Evolutionary conservation across 2,888 invertebrate species (phyloP).

Genomic region (Macrosiphum euphorbiae): DNA sequence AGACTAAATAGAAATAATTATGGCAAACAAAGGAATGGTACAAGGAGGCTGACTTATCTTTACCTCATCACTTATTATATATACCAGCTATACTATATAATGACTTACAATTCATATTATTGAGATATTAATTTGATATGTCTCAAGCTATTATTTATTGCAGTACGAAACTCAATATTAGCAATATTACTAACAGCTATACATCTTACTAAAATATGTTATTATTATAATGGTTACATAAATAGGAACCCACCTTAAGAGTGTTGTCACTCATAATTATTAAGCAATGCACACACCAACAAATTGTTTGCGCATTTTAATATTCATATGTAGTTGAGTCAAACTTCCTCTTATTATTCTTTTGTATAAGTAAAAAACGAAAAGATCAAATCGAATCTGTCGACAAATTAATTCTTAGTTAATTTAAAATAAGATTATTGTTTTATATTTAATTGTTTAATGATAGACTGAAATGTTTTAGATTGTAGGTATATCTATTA

Average conservation of each 20-base stretch:
- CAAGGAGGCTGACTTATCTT: not conserved
- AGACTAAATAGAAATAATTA: not conserved
- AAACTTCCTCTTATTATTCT: not conserved
- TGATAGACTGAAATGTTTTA: not conserved
- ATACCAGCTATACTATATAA: not conserved
- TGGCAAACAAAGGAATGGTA: not conserved
- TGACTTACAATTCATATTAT: not conserved
- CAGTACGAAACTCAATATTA: not conserved
- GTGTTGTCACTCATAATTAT: not conserved
- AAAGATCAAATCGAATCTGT: not conserved
- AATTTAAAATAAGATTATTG: not conserved
- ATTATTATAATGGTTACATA: not conserved
- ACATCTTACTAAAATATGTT: not conserved
- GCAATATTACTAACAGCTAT: not conserved
- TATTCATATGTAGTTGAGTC: not conserved
- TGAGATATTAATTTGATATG: not conserved
- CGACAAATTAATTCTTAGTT: not conserved
- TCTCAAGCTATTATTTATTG: not conserved
- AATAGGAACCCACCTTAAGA: not conserved
- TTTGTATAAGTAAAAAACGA: not conserved
- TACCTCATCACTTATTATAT: not conserved
- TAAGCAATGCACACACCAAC: not conserved
- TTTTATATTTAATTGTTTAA: not conserved
- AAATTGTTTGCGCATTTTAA: not conserved
- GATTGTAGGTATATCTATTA: no score